A percentile compares a stretch with the other conserved stretches of the same genome.
Conservation (phyloP, 2,888 invertebrate genomes). For the Drosophila greeni region DNA sequence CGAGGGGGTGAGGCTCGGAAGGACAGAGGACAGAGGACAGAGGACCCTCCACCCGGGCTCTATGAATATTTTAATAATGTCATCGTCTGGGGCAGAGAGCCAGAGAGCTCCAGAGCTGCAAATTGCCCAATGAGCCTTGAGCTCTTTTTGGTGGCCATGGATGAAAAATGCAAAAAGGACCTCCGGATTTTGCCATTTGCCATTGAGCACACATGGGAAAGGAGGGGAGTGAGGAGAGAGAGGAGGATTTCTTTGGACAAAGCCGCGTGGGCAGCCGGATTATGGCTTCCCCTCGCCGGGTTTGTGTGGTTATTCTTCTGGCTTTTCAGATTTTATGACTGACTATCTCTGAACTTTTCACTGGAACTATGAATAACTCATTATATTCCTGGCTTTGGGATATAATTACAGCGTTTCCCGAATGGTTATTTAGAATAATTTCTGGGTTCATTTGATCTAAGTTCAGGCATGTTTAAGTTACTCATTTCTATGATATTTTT, state of each 20-base stretch:
- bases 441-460: neutral
- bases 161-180: conserved; percentile 39
- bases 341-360: neutral
- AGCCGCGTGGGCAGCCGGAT: conserved; percentile 32
- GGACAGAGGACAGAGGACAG: conserved; percentile 20
- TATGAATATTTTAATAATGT: conserved; percentile 69
- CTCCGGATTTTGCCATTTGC: conserved; percentile 29
- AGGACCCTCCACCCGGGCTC: conserved; percentile 27
- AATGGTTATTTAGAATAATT: no score
- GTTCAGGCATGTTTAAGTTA: neutral
- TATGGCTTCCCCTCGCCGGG: conserved; percentile 9
- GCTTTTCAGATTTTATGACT: conserved; percentile 1
- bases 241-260: conserved; percentile 17
- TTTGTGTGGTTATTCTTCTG: neutral
- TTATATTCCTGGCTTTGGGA: neutral
- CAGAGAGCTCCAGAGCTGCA: conserved; percentile 34
- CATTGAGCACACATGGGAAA: conserved; percentile 15
- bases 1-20: neutral
- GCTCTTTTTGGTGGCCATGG: conserved; percentile 42
- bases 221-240: neutral
- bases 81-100: conserved; percentile 31
- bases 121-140: conserved; percentile 64
- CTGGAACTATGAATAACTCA: conserved; percentile 2
- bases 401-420: neutral
- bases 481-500: neutral